Percentiles rank a stretch among this genome's conserved stretches.
Conservation (phyloP, 2,113 vertebrate species). For the Boulengerochromis microlepis region DNA sequence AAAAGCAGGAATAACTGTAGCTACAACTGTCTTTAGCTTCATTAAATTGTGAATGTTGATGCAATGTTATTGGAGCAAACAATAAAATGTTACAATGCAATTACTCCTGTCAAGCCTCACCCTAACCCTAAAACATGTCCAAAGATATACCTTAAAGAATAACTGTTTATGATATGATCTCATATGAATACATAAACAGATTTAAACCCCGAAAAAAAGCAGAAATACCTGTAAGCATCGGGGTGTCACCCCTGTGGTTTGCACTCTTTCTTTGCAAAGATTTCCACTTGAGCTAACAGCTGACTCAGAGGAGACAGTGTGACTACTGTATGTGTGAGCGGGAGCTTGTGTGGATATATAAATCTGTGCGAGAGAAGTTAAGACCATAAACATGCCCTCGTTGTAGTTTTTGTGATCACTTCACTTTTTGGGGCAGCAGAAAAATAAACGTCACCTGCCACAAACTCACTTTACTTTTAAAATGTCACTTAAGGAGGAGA, state of each 20-base stretch:
- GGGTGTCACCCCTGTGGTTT: slow-evolving; percentile 20
- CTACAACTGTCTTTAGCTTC: not conserved
- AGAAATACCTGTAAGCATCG: not conserved
- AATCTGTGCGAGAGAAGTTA: not conserved
- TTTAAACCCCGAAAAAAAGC: not conserved
- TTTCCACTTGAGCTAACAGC: slow-evolving; percentile 14
- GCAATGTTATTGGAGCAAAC: not conserved
- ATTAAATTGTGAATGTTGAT: not conserved
- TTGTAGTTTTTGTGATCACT: not conserved
- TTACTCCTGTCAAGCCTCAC: not conserved
- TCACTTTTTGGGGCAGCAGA: not conserved
- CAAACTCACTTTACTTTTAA: not conserved
- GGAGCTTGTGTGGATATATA: not conserved
- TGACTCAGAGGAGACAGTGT: slow-evolving; percentile 35
- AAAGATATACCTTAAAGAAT: rapidly evolving
- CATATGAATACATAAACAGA: not conserved
- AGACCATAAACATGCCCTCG: not conserved
- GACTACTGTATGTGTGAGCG: not conserved
- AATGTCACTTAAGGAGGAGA: slow-evolving; percentile 6
- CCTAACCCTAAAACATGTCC: not conserved
- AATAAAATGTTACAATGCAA: not conserved
- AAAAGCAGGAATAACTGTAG: not conserved
- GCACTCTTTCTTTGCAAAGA: slow-evolving; percentile 6
- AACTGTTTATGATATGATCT: not conserved
- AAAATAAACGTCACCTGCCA: slow-evolving; percentile 11